Evolutionary conservation across 1,140 invertebrate genomes (phyloP), one percentile per base, ranked within the genome.

Genomic region (Brachionus calyciflorus): DNA sequence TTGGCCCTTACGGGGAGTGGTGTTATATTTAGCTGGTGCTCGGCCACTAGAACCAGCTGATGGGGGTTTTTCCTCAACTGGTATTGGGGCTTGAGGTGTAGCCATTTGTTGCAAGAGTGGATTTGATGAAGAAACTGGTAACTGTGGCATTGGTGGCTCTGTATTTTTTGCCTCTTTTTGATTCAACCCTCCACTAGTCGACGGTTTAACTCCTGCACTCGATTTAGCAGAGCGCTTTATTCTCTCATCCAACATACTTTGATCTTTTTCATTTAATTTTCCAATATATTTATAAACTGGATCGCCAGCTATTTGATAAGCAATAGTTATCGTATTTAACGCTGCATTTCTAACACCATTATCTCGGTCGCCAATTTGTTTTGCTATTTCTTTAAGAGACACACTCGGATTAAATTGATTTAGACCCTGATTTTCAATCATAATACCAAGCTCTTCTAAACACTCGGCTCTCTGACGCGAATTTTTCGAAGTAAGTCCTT

Each of bases 401-500:
- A 88, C 88, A 51, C 88, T 87, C 0, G 91, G 89, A 0, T 89
- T 88, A 0, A 91, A 90, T 80, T 90, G 90, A 83, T 93, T 93
- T 49, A 96, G 90, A 37, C 93, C 93, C 84, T 91, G 93, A 63
- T 87, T 89, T 83, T 94, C 91, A 77, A 98, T 92, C 49, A 97
- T 86, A 68, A 88, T 89, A 5, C 91, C 91, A 78, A 97, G 87
- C 82, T 94, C 92, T 81, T 96, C 93, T 48, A 98, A 86, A 82
- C 95, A 98, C 85, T 98, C 95, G 19, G 69, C 69, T 82, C 95
- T 88, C 85, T 98, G 95, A 70, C 95, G 88, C 4, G 95, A 91
- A 86, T 98, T 98, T 85, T 98, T 98, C 0, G 93, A 94, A 83
- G 94, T 94, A 1, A 98, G 84, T 12, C 94, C 96, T 81, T 98